Conservation (phyloP, 2,888 invertebrate species). For the Eustalomyia histrio region DNA sequence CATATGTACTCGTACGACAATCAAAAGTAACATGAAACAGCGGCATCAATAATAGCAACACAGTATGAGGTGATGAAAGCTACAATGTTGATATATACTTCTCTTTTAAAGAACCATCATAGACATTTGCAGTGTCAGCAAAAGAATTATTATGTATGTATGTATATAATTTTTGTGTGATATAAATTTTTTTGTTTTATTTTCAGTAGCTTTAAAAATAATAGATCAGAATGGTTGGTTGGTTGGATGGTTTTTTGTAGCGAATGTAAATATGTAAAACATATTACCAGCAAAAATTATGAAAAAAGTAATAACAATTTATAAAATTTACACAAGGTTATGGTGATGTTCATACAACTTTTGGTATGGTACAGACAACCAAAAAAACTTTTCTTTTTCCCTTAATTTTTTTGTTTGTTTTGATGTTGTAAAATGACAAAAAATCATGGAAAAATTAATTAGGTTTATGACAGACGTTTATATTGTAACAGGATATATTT, state of each 20-base stretch:
- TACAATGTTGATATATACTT: constrained; percentile 61
- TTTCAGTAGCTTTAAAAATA: background rate
- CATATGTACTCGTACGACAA: background rate
- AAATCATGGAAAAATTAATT: constrained; percentile 2
- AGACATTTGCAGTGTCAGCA: constrained; percentile 63
- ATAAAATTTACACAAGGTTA: constrained; percentile 36
- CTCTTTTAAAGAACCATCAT: constrained; percentile 46
- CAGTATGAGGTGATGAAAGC: constrained; percentile 62
- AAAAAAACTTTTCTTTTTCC: background rate
- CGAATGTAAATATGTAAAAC: background rate
- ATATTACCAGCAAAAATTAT: background rate
- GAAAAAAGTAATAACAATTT: background rate
- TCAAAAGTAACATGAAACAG: constrained; percentile 20
- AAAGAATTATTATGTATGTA: constrained; percentile 60
- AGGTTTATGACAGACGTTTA: constrained; percentile 6
- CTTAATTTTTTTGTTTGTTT: too few relatives aligned
- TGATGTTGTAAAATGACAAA: background rate
- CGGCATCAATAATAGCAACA: constrained; percentile 27
- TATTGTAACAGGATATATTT: background rate
- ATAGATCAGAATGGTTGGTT: constrained; percentile 46
- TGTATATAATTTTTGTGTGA: constrained; percentile 17
- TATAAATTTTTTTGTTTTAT: background rate
- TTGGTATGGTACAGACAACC: constrained; percentile 1
- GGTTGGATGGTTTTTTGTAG: constrained; percentile 28
- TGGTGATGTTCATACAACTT: constrained; percentile 43